phyloP scores from a whole-genome alignment of 1,140 invertebrate genomes.

The Trichomalopsis sarcophagae region DNA sequence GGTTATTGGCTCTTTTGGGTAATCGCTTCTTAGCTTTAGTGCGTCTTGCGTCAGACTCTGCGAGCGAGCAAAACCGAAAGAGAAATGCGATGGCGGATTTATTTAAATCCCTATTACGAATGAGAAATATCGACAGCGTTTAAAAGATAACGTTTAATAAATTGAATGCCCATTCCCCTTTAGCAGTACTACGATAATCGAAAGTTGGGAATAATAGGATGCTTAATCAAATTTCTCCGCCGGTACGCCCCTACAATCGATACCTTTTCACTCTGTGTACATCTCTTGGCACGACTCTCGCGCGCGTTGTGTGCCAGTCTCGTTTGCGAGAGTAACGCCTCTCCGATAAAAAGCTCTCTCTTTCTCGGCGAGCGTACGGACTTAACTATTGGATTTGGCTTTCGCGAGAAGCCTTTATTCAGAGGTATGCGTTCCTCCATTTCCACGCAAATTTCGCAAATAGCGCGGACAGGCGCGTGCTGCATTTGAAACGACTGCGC shows the following conservation, averaged over 20 bases:
- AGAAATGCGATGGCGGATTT: not conserved
- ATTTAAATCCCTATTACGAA: not conserved
- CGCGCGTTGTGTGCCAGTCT: too few species aligned
- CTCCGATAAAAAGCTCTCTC: not conserved
- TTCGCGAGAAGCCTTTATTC: not conserved
- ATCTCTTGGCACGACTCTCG: not conserved
- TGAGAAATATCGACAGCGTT: not conserved
- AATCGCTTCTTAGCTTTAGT: not conserved
- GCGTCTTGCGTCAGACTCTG: not conserved
- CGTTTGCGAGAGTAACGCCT: not conserved
- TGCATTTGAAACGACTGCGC: too few species aligned
- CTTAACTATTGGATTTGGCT: not conserved
- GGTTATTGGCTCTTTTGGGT: slow-evolving; percentile 1
- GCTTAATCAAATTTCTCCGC: not conserved
- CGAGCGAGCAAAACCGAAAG: too few species aligned
- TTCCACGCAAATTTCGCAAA: not conserved
- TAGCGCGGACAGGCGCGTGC: not conserved
- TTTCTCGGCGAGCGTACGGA: not conserved
- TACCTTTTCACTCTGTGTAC: not conserved
- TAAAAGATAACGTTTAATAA: not conserved
- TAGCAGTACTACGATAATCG: not conserved
- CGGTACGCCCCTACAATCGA: not conserved
- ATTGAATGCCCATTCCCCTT: not conserved
- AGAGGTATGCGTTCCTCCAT: not conserved
- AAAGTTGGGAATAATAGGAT: not conserved